Base-by-base conservation (phyloP, 2,113 vertebrate species). In the Sphaerodactylus townsendi region DNA sequence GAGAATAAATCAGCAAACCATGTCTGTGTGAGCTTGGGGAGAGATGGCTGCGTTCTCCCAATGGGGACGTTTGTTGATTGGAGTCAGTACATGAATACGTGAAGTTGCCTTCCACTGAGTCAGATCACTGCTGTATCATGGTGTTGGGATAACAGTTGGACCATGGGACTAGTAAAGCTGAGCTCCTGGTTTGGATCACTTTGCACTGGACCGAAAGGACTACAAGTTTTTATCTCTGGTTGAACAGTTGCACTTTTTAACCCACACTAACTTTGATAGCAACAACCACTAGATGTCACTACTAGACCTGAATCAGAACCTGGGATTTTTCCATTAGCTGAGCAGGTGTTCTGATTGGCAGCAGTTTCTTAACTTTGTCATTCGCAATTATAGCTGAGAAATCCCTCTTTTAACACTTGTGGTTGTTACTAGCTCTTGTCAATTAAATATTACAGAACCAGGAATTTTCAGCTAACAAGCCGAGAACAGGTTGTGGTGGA, bases 201-300 rank as follows among this genome's bases (percentile, higher is more conserved):
- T 30, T 62, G 21, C 46, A 25, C 13, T 13, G 5, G 71, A 75
- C 9, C 4, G 10, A 21, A 28, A 10, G 23, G n/a, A 50, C 25
- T 62, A 10, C 59, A 62, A 41, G 41, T 13, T 44, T 68, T 25
- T 15, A 28, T 35, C 6, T 41, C 48, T 3, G 23, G 23, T 44
- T 25, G 50, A 56, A 46, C 3, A 48, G 66, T 37, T 71, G 21
- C 10, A 37, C 37, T 1, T 28, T 44, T 62, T 4, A 13, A 56
- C 19, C 10, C 21, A 2, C 33, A 14, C 62, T 7, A n/a, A 62
- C 11, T 17, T 64, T 30, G 53, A 72, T 7, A 62, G 25, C 7
- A 5, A 39, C 25, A 13, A 5, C 76, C 83, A 71, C 66, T 85
- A 85, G 83, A 78, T 56, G 83, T 21, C 83, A 46, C 75, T 85